Base-by-base conservation (phyloP, 35 echinoderm and acorn worm species). In the Holothuria glaberrima region DNA sequence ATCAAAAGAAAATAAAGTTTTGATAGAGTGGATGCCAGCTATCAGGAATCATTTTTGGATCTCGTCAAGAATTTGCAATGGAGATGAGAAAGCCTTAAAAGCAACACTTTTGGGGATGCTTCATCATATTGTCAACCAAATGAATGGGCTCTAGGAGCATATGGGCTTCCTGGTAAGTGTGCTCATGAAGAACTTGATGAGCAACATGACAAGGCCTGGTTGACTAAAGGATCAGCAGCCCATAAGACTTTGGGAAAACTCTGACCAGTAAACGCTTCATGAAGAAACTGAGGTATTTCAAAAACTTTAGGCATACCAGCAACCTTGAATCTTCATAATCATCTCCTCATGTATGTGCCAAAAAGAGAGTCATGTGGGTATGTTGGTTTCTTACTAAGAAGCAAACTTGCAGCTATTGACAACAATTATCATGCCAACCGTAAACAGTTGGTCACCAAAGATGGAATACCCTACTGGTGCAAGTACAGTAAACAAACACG, bases 11-110 rank as follows among this genome's bases (percentile, higher is more conserved):
- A 90, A 44, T 6, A 80, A 70, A 63, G 89, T 28, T 12, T 58
- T 90, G 21, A 25, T 68, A 48, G 60, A 58, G 24, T 83, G 76
- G 89, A 91, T 91, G 26, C 89, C 89, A 67, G 62, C 89, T 24
- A 67, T 91, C n/a, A 44, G 89, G 7, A 91, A 65, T 17, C 75
- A 91, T 52, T 91, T 90, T 20, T 91, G 89, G 89, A 70, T 52
- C 54, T 65, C 59, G 3, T 68, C 58, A 18, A 65, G 44, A 25
- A 25, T 1, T 9, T 91, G 76, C 32, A 36, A 70, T 54, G 76
- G 89, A 27, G 63, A 79, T 28, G 59, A 48, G 12, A 56, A 79
- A 13, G 22, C 25, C 0, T 30, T 90, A 41, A 90, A 90, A 65
- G 74, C 75, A 81, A 60, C 59, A 1, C 66, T 80, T 78, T 44